Conservation (phyloP, 2,888 invertebrate genomes). For the Melangyna quadrimaculata region DNA sequence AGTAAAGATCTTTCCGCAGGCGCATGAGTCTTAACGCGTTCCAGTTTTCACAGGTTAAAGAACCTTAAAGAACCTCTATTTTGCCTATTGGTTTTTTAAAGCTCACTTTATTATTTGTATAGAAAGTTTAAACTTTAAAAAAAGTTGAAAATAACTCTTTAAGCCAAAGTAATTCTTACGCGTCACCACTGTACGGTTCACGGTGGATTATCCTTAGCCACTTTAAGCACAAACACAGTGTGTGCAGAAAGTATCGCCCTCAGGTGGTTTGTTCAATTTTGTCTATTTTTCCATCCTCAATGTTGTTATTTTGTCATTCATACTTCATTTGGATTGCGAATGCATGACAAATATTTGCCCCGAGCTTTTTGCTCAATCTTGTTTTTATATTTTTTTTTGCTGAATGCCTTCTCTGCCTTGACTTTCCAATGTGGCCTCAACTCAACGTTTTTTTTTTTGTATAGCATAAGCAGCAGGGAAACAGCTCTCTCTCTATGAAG, state of each 20-base stretch:
- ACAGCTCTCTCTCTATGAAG: neutral
- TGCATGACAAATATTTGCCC: conserved; percentile 67
- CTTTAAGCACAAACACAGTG: conserved; percentile 43
- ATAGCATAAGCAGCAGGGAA: neutral
- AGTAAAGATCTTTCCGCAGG: no score
- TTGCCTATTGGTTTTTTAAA: no score
- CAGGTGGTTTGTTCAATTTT: conserved; percentile 57
- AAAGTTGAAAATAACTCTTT: neutral
- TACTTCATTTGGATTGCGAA: conserved; percentile 62
- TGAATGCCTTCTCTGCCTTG: neutral
- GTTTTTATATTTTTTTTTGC: neutral
- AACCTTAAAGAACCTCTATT: no score
- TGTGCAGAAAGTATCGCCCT: conserved; percentile 46
- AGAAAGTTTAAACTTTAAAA: no score
- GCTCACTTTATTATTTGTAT: no score
- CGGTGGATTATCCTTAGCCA: conserved; percentile 24
- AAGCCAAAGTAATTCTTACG: neutral
- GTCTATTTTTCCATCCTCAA: conserved; percentile 33
- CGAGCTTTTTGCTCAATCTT: conserved; percentile 1
- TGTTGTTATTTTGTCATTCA: conserved; percentile 63
- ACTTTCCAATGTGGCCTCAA: neutral
- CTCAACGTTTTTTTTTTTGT: neutral
- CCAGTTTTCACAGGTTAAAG: no score
- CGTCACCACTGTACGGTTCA: neutral
- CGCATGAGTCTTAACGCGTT: no score